A percentile compares a stretch with the other conserved stretches of the same genome.
These are phyloP conservation scores for Nixonia krombeini DNA, from an alignment of 1,140 invertebrate species.

Conservation along the genomic window DNA sequence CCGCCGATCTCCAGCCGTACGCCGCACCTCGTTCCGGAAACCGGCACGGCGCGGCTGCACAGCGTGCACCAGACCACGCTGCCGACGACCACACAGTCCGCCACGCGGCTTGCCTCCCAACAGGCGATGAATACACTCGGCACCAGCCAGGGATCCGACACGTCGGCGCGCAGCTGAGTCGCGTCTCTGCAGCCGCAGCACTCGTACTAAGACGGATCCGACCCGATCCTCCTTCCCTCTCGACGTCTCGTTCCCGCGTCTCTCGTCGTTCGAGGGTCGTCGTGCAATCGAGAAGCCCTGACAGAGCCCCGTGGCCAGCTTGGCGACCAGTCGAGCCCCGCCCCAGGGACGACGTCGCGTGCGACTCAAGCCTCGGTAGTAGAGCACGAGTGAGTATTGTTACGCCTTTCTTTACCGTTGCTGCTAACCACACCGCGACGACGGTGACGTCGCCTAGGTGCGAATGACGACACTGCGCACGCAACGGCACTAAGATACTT, in stretches of 20 bases:
- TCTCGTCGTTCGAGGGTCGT: no score
- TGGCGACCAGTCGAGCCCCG: no score
- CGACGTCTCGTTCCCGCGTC: conserved; percentile 1
- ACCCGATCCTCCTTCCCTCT: background rate
- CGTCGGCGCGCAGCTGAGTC: conserved; percentile 69
- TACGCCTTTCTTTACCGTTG: no score
- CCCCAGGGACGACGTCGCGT: no score
- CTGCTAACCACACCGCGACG: no score
- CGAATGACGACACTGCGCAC: no score
- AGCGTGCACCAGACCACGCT: conserved; percentile 62
- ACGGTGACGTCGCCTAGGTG: no score
- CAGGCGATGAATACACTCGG: conserved; percentile 64
- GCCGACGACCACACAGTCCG: conserved; percentile 50
- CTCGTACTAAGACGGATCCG: conserved; percentile 59
- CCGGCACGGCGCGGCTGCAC: conserved; percentile 62
- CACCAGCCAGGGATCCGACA: conserved; percentile 66
- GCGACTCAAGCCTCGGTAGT: no score
- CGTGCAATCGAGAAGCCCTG: no score
- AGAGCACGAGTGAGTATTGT: no score
- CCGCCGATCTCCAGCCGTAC: conserved; percentile 80
- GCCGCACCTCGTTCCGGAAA: conserved; percentile 81
- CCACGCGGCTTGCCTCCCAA: conserved; percentile 60
- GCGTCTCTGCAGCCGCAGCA: conserved; percentile 71
- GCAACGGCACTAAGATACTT: no score
- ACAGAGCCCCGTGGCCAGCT: no score